phyloP scores from a whole-genome alignment of 2,113 vertebrate genomes.

The Pipra filicauda region DNA sequence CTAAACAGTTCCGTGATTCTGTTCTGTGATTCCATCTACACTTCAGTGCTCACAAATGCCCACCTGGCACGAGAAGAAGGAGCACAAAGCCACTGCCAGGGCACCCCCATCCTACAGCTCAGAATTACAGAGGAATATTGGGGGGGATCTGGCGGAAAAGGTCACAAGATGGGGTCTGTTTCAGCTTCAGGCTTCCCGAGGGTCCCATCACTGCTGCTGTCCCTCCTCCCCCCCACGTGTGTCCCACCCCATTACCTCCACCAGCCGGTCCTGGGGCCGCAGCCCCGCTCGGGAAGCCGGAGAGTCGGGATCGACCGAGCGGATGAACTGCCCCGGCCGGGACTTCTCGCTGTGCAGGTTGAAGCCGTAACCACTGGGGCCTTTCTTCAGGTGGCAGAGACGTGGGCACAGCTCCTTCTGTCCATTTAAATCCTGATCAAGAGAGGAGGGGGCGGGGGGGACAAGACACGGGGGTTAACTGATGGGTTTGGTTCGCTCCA shows the following conservation, averaged over 20 bases:
- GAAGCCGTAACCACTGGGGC: constrained; percentile 88
- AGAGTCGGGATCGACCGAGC: constrained; percentile 85
- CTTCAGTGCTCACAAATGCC: fast-evolving
- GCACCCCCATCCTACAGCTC: fast-evolving
- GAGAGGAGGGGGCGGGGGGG: background rate
- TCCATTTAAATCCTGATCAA: constrained; percentile 66
- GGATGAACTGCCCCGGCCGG: constrained; percentile 87
- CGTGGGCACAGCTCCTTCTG: constrained; percentile 81
- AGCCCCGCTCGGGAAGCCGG: constrained; percentile 83
- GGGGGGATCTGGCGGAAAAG: background rate
- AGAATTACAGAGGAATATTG: fast-evolving
- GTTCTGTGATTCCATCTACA: fast-evolving
- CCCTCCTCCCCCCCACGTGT: background rate
- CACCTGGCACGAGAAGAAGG: background rate
- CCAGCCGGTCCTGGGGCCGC: constrained; percentile 84
- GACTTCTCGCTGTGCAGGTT: constrained; percentile 92
- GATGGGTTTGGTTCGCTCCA: background rate
- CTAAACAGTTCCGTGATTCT: background rate
- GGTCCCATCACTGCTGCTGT: background rate
- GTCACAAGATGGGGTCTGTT: fast-evolving
- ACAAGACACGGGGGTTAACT: background rate
- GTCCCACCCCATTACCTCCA: constrained; percentile 79
- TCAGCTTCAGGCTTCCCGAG: background rate
- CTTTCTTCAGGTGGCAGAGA: constrained; percentile 85
- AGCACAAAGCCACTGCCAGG: background rate